Percentiles rank a stretch among this genome's conserved stretches.
phyloP scores from a whole-genome alignment of 2,888 invertebrate species.

The Cerceris rybyensis region DNA sequence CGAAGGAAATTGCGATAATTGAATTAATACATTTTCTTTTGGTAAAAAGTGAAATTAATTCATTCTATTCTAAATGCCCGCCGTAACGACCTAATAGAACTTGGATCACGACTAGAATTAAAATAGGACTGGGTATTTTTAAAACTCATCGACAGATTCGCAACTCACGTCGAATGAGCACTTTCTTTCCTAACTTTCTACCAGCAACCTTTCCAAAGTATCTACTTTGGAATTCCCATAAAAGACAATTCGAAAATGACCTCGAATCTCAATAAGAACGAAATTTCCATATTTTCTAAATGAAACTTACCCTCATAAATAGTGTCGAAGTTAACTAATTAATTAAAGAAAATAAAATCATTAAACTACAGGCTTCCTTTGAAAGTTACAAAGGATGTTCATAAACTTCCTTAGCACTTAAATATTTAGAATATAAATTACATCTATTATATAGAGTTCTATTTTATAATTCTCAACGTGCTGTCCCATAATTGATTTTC shows the following conservation, averaged over 20 bases:
- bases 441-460: no score
- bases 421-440: no score
- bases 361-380: no score
- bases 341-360: no score
- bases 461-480: no score
- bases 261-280: background rate
- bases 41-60: background rate
- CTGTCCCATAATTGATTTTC: no score
- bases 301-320: no score
- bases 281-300: background rate
- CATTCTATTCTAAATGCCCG: background rate
- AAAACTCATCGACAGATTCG: constrained; percentile 28
- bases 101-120: constrained; percentile 46
- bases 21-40: background rate
- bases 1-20: constrained; percentile 21
- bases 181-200: background rate
- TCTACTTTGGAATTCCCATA: background rate
- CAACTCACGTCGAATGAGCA: constrained; percentile 8
- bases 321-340: no score
- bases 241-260: background rate
- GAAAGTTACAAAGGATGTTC: no score
- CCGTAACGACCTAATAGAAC: constrained; percentile 22
- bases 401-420: no score
- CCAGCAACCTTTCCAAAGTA: background rate
- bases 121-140: constrained; percentile 43